Conservation (phyloP, 2,113 vertebrate species). For the Silurus glanis region DNA sequence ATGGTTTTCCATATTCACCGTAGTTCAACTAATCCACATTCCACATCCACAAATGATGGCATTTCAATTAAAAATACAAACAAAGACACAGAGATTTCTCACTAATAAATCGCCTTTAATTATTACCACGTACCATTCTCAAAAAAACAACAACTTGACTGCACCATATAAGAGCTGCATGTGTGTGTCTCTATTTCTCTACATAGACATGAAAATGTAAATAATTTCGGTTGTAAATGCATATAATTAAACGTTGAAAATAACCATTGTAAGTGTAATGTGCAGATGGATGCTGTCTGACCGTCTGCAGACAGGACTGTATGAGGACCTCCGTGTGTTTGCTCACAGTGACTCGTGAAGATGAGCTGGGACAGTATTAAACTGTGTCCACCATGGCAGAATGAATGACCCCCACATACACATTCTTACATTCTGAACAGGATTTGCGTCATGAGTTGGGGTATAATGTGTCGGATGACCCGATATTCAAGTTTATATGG, state of each 20-base stretch:
- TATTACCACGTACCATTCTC: neutral
- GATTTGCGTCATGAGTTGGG: neutral
- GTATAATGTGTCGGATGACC: neutral
- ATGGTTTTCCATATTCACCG: neutral
- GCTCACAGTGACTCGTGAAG: conserved; percentile 71
- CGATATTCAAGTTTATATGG: conserved; percentile 4
- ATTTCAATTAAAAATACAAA: neutral
- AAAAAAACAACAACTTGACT: neutral
- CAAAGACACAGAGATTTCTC: neutral
- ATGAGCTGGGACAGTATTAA: conserved; percentile 60
- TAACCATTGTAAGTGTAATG: neutral
- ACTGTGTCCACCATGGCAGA: conserved; percentile 50
- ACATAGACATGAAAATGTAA: neutral
- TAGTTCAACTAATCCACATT: neutral
- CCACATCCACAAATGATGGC: neutral
- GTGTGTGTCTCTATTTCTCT: neutral
- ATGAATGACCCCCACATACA: conserved; percentile 55
- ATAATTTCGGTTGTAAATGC: neutral
- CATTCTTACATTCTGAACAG: conserved; percentile 34
- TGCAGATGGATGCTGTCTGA: conserved; percentile 8
- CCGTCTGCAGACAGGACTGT: conserved; percentile 36
- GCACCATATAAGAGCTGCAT: neutral
- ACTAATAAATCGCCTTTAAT: neutral
- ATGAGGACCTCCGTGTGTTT: conserved; percentile 61
- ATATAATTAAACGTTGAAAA: neutral